Conservation (phyloP, 2,888 invertebrate species). For the Caenorhabditis auriculariae region DNA sequence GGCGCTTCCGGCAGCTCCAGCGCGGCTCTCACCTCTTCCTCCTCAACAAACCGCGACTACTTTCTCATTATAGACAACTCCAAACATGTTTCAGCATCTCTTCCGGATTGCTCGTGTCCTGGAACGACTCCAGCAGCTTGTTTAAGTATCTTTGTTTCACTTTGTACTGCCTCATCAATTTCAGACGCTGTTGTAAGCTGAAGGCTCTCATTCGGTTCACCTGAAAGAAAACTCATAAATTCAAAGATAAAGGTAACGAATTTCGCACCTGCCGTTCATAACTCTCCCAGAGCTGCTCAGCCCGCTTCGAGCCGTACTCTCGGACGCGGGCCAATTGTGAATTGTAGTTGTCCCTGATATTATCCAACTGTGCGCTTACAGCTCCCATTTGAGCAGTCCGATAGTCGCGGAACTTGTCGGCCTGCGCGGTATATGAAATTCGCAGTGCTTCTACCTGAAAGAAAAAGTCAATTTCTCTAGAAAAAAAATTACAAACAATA, state of each 20-base stretch:
- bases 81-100: conserved; percentile 43
- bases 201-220: conserved; percentile 61
- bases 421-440: conserved; percentile 51
- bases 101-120: conserved; percentile 45
- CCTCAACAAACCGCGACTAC: conserved; percentile 25
- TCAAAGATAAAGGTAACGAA: neutral
- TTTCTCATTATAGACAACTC: neutral
- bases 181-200: conserved; percentile 61
- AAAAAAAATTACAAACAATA: neutral
- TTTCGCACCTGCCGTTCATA: conserved; percentile 81
- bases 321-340: conserved; percentile 47
- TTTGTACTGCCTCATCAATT: conserved; percentile 62
- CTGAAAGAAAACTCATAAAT: conserved; percentile 10
- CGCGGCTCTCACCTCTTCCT: conserved; percentile 53
- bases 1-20: conserved; percentile 48
- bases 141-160: conserved; percentile 58
- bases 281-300: conserved; percentile 83
- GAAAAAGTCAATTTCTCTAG: too few species aligned
- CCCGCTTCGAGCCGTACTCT: conserved; percentile 72
- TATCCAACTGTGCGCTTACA: conserved; percentile 56
- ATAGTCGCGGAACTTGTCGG: conserved; percentile 59
- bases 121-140: conserved; percentile 57
- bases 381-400: conserved; percentile 57
- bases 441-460: conserved; percentile 54
- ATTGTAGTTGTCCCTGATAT: conserved; percentile 58